Percentiles rank a stretch among this genome's conserved stretches.
Conservation (phyloP, 2,113 vertebrate species). For the Nesogale talazaci region DNA sequence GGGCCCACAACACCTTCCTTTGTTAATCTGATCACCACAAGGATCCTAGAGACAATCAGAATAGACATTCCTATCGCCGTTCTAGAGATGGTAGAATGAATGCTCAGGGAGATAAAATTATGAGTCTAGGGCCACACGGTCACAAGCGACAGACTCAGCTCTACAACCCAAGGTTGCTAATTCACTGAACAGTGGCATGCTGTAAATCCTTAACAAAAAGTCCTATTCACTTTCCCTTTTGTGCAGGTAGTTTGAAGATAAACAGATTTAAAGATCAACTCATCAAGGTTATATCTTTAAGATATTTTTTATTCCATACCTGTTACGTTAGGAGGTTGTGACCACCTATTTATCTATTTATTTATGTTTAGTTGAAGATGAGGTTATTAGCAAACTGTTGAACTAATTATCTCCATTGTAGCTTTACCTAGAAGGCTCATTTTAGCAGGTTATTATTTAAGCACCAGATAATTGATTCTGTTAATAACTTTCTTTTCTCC, state of each 20-base stretch:
- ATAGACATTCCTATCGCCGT: background rate
- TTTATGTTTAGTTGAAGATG: conserved; percentile 50
- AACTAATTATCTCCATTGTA: conserved; percentile 85
- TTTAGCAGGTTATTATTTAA: conserved; percentile 86
- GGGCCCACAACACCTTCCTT: background rate
- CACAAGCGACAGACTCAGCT: background rate
- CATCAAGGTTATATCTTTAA: conserved; percentile 69
- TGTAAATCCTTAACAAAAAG: conserved; percentile 42
- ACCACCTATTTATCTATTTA: no score
- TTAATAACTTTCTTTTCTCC: conserved; percentile 85
- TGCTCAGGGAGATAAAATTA: background rate
- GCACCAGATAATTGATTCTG: conserved; percentile 84
- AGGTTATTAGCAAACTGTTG: conserved; percentile 78
- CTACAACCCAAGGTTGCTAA: background rate
- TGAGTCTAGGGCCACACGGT: no score
- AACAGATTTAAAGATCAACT: conserved; percentile 70
- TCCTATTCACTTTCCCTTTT: background rate
- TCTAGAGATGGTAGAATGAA: background rate
- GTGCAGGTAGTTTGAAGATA: conserved; percentile 58
- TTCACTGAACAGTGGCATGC: background rate
- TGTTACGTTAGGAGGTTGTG: background rate
- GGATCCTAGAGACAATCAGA: background rate
- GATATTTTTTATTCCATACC: conserved; percentile 74
- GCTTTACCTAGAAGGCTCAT: conserved; percentile 87
- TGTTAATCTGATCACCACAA: background rate